These are phyloP conservation scores for Dendrocincla tyrannina DNA, from an alignment of 2,797 vertebrate genomes.

Conservation along the genomic window DNA sequence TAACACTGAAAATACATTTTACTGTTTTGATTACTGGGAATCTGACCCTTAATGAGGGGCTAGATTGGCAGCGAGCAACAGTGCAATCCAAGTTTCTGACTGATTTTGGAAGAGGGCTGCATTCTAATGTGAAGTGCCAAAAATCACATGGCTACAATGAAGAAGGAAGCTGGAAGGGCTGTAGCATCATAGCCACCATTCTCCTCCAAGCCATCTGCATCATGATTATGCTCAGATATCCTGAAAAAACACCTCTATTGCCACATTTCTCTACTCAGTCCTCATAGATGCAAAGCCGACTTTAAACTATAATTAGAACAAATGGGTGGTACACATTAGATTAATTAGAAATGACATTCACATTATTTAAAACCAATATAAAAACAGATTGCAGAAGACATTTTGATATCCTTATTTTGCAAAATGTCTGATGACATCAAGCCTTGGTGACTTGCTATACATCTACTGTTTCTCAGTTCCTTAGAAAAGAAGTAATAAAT, in stretches of 20 bases:
- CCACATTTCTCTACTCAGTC: constrained; percentile 6
- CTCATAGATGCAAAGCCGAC: constrained; percentile 39
- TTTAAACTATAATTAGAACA: constrained; percentile 69
- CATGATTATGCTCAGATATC: neutral
- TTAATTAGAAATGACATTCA: constrained; percentile 68
- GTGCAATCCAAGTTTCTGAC: neutral
- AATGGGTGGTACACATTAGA: constrained; percentile 51
- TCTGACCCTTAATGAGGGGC: neutral
- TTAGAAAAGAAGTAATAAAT: constrained; percentile 73
- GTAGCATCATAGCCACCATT: neutral
- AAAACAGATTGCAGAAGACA: constrained; percentile 57
- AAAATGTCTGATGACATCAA: constrained; percentile 61
- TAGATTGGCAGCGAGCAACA: neutral
- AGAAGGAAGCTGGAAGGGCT: neutral
- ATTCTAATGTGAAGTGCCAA: neutral
- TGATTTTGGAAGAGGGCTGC: neutral
- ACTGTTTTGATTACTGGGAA: neutral
- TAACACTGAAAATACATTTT: neutral
- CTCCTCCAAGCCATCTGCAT: neutral
- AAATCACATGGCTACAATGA: neutral
- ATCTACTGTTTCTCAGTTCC: constrained; percentile 7
- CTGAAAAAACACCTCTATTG: neutral
- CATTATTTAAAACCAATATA: constrained; percentile 70
- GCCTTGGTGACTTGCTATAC: constrained; percentile 38
- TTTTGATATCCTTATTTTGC: constrained; percentile 57